Evolutionary conservation across 2,888 invertebrate species (phyloP).

Genomic region (Melangyna quadrimaculata): DNA sequence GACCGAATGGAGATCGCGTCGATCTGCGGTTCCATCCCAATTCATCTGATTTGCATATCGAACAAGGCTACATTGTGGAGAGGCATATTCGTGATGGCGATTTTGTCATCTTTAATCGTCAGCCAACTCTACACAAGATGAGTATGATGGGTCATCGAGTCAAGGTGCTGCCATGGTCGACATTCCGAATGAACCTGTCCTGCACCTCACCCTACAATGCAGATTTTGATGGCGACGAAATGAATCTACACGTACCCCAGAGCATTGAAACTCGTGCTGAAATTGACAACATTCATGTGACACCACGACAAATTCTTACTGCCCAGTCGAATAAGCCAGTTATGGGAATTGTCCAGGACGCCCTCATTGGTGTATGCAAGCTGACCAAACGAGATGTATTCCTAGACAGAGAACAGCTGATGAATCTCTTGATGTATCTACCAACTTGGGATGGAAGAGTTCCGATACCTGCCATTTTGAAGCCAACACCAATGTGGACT

Average conservation of each 20-base stretch:
- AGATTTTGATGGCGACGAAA: slow-evolving; percentile 88
- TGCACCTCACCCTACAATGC: slow-evolving; percentile 87
- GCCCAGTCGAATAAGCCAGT: slow-evolving; percentile 88
- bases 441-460: slow-evolving; percentile 99
- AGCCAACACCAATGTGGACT: slow-evolving; percentile 96
- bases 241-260: slow-evolving; percentile 86
- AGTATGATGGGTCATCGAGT: slow-evolving; percentile 86
- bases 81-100: slow-evolving; percentile 86
- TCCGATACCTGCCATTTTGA: slow-evolving; percentile 90
- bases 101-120: slow-evolving; percentile 86
- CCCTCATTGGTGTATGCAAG: slow-evolving; percentile 94
- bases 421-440: slow-evolving; percentile 98
- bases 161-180: slow-evolving; percentile 86
- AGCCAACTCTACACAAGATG: slow-evolving; percentile 88
- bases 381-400: slow-evolving; percentile 99
- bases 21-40: slow-evolving; percentile 86
- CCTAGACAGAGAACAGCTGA: slow-evolving; percentile 96
- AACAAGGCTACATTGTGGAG: slow-evolving; percentile 82
- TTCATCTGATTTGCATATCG: slow-evolving; percentile 83
- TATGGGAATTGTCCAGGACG: slow-evolving; percentile 99
- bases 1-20: slow-evolving; percentile 86
- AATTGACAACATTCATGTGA: slow-evolving; percentile 83
- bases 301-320: slow-evolving; percentile 85
- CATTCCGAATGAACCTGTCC: slow-evolving; percentile 85
- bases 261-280: slow-evolving; percentile 86